Conservation (phyloP, 2,797 vertebrate species). For the Cuniculus paca region DNA sequence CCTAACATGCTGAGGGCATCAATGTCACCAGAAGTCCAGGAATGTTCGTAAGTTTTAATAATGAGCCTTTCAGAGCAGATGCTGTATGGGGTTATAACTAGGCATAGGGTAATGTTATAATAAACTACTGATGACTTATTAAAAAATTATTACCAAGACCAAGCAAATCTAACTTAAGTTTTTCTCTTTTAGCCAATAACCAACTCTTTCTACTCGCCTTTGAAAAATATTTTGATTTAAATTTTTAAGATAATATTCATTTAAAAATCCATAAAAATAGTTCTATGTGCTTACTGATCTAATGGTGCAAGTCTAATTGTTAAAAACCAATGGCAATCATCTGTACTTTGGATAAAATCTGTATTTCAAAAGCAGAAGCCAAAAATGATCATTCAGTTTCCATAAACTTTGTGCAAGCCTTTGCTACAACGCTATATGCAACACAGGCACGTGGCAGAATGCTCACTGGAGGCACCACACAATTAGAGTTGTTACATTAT, state of each 20-base stretch:
- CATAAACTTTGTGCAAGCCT: not conserved
- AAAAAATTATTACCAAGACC: conserved; percentile 26
- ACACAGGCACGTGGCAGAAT: not conserved
- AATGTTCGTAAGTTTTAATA: not conserved
- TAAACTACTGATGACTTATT: conserved; percentile 24
- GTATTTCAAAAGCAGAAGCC: not conserved
- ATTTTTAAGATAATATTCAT: conserved; percentile 12
- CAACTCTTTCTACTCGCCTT: not conserved
- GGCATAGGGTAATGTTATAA: not conserved
- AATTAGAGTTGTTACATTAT: conserved; percentile 1
- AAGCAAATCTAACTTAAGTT: not conserved
- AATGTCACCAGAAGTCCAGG: not conserved
- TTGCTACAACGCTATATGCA: not conserved
- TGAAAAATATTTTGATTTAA: conserved; percentile 52
- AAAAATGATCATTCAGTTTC: not conserved
- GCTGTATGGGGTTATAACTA: not conserved
- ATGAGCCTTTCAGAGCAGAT: not conserved
- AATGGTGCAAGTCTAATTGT: conserved; percentile 20
- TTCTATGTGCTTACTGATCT: not conserved
- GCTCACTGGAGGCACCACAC: not conserved
- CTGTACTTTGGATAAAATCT: not conserved
- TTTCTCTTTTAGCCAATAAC: conserved; percentile 14
- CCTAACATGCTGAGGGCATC: not conserved
- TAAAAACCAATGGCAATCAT: conserved; percentile 14
- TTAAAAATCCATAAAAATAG: conserved; percentile 23